Conservation (phyloP, 2,888 invertebrate species). For the Tenthredo mesomela region DNA sequence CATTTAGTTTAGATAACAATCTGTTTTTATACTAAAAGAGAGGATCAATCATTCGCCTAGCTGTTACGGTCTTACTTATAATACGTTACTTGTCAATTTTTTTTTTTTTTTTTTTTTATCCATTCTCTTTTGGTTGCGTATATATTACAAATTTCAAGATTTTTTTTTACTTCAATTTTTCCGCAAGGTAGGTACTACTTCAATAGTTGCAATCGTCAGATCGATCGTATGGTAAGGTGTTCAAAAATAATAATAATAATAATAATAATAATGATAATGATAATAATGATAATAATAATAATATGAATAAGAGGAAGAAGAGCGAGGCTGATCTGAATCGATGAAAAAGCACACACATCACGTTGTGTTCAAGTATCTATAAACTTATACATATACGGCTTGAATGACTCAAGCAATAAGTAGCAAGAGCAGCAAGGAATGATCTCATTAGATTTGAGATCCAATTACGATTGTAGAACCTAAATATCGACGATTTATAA, state of each 20-base stretch:
- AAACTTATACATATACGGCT: background rate
- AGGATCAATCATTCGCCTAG: background rate
- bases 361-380: background rate
- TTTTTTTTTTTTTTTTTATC: background rate
- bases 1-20: constrained; percentile 5
- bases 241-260: background rate
- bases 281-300: background rate
- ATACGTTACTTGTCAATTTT: background rate
- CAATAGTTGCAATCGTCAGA: background rate
- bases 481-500: constrained; percentile 31
- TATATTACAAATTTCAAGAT: background rate
- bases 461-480: constrained; percentile 49
- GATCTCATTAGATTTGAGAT: constrained; percentile 48
- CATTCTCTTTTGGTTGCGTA: background rate
- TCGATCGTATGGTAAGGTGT: constrained; percentile 3
- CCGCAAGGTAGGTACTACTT: background rate
- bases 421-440: constrained; percentile 17
- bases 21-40: background rate
- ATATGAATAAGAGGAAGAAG: background rate
- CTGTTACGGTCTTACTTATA: background rate
- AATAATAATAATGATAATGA: background rate
- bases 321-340: background rate
- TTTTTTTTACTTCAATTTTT: background rate
- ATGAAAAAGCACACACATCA: constrained; percentile 9
- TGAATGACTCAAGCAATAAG: constrained; percentile 20